phyloP scores from a whole-genome alignment of 2,113 vertebrate genomes.

The Todiramphus chloris region DNA sequence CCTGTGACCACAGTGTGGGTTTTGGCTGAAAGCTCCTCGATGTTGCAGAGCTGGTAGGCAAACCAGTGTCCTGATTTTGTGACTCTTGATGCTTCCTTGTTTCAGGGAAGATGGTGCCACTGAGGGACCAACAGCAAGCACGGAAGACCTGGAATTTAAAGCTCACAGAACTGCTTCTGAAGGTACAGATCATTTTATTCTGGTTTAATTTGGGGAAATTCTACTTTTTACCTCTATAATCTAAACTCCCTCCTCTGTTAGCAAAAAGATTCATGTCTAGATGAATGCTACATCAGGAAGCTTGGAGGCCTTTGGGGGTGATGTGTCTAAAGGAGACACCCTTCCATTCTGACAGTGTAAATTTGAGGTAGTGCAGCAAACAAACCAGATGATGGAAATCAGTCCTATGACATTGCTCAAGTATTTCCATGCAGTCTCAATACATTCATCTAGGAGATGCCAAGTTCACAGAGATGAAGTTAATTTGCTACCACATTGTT shows the following conservation, averaged over 20 bases:
- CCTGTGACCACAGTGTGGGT: no score
- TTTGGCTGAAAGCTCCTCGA: background rate
- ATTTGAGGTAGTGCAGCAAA: no score
- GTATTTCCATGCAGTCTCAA: no score
- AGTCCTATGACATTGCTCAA: no score
- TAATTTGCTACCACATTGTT: no score
- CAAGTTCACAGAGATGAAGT: no score
- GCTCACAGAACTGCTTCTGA: background rate
- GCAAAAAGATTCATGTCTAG: slow-evolving; percentile 53
- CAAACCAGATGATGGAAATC: no score
- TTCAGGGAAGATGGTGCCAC: background rate
- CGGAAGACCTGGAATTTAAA: slow-evolving; percentile 11
- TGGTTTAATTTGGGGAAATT: background rate
- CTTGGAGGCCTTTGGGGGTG: slow-evolving; percentile 85
- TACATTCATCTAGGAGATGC: no score
- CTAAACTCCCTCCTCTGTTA: slow-evolving; percentile 2
- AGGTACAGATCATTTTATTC: background rate
- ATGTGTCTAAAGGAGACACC: slow-evolving; percentile 78
- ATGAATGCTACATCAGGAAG: slow-evolving; percentile 81
- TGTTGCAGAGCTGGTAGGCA: background rate
- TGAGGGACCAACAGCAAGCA: background rate
- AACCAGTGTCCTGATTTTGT: background rate
- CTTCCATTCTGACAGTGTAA: no score
- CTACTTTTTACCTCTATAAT: background rate
- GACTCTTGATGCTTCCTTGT: background rate